A percentile compares a stretch with the other conserved stretches of the same genome.
Evolutionary conservation across 2,888 invertebrate species (phyloP).

Genomic region (Caenorhabditis sp.): DNA sequence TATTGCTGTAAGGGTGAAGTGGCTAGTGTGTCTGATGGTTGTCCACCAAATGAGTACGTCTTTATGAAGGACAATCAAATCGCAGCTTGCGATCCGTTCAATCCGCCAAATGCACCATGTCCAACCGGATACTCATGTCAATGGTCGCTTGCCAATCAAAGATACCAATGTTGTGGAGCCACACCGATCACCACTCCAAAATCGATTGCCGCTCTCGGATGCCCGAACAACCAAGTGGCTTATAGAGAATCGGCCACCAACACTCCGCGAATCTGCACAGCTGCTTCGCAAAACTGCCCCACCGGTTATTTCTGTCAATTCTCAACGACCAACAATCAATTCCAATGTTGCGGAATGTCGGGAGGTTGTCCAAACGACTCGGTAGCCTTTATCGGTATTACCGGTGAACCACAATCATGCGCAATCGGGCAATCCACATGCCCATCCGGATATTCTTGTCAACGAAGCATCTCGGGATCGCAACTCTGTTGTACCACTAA

Average conservation of each 20-base stretch:
- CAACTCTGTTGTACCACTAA: conserved; percentile 69
- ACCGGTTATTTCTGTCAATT: conserved; percentile 69
- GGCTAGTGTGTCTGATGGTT: conserved; percentile 64
- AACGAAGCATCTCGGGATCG: conserved; percentile 60
- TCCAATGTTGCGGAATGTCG: conserved; percentile 69
- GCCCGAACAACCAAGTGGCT: conserved; percentile 68
- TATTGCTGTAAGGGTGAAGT: conserved; percentile 68
- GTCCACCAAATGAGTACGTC: conserved; percentile 69
- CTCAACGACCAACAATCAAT: conserved; percentile 63
- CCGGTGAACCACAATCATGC: conserved; percentile 68
- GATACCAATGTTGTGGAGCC: conserved; percentile 68
- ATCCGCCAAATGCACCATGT: conserved; percentile 61
- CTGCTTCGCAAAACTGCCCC: conserved; percentile 65
- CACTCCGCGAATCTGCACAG: conserved; percentile 63
- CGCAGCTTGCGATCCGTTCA: conserved; percentile 68
- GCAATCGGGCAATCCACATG: conserved; percentile 67
- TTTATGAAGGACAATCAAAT: conserved; percentile 70
- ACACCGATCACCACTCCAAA: conserved; percentile 68
- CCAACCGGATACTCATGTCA: conserved; percentile 67
- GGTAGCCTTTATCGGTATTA: conserved; percentile 69
- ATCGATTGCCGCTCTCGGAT: conserved; percentile 65
- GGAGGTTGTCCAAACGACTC: conserved; percentile 69
- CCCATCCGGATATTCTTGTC: conserved; percentile 68
- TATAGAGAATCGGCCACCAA: conserved; percentile 59
- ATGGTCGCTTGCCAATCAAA: conserved; percentile 68